These are phyloP conservation scores for Holothuria leucospilota DNA, from an alignment of 53 echinoderm and acorn worm genomes.

Conservation along the genomic window DNA sequence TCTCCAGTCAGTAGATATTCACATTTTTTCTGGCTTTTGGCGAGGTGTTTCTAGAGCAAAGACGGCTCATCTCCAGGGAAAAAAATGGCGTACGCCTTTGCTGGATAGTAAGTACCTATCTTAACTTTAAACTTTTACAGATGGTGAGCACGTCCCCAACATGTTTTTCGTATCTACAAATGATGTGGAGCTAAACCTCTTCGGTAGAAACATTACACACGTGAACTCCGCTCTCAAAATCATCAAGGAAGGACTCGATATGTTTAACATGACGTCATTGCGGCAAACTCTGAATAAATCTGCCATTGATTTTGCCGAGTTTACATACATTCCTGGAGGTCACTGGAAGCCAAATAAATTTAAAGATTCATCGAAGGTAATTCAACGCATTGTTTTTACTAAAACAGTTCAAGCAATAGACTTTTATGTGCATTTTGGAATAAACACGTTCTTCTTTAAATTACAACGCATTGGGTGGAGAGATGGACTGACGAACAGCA, in stretches of 20 bases:
- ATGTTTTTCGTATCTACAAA: background rate
- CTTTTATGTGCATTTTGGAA: background rate
- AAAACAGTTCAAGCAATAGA: too few species aligned
- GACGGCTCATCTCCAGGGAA: too few species aligned
- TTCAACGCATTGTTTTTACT: background rate
- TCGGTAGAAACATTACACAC: background rate
- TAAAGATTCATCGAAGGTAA: conserved; percentile 71
- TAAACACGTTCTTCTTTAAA: too few species aligned
- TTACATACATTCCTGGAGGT: conserved; percentile 74
- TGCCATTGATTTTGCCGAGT: conserved; percentile 25
- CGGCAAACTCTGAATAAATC: background rate
- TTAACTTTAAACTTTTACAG: background rate
- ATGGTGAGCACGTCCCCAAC: background rate
- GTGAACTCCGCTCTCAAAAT: background rate
- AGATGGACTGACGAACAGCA: too few species aligned
- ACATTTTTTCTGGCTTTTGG: too few species aligned
- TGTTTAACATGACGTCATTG: background rate
- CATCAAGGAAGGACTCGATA: background rate
- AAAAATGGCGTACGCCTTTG: too few species aligned
- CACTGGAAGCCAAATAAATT: conserved; percentile 74
- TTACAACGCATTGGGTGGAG: too few species aligned
- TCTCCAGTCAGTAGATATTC: too few species aligned
- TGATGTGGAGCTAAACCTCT: background rate
- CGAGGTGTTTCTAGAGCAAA: too few species aligned
- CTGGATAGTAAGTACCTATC: too few species aligned